Conservation (phyloP, 2,888 invertebrate species). For the Mermis nigrescens region DNA sequence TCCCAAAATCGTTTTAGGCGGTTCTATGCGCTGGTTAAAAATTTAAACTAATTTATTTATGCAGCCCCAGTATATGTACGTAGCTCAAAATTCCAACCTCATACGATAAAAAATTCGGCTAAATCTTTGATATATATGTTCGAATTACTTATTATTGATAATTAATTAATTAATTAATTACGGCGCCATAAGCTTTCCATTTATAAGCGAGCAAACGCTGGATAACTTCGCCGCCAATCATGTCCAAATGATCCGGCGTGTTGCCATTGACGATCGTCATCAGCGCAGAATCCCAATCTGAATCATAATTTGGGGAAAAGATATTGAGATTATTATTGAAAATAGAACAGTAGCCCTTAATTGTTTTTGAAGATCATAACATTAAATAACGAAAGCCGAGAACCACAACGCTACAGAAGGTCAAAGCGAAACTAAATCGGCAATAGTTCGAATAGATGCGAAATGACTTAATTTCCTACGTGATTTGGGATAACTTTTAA, state of each 20-base stretch:
- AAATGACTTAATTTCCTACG: too few species aligned
- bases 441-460: too few species aligned
- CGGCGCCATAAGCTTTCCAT: constrained; percentile 94
- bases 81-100: neutral
- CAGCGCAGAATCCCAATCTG: constrained; percentile 94
- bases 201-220: constrained; percentile 89
- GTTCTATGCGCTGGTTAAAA: too few species aligned
- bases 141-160: too few species aligned
- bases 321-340: neutral
- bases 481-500: too few species aligned
- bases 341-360: too few species aligned
- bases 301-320: constrained; percentile 15
- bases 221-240: constrained; percentile 94
- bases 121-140: neutral
- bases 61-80: too few species aligned
- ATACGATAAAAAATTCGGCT: neutral
- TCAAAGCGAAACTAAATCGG: neutral
- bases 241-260: constrained; percentile 90
- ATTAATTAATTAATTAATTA: constrained; percentile 33
- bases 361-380: too few species aligned
- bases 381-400: too few species aligned
- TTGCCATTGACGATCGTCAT: constrained; percentile 92
- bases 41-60: too few species aligned
- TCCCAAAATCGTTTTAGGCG: too few species aligned
- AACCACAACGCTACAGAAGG: constrained; percentile 2